Evolutionary conservation across 2,113 vertebrate genomes (phyloP).

Genomic region (Anguilla rostrata): DNA sequence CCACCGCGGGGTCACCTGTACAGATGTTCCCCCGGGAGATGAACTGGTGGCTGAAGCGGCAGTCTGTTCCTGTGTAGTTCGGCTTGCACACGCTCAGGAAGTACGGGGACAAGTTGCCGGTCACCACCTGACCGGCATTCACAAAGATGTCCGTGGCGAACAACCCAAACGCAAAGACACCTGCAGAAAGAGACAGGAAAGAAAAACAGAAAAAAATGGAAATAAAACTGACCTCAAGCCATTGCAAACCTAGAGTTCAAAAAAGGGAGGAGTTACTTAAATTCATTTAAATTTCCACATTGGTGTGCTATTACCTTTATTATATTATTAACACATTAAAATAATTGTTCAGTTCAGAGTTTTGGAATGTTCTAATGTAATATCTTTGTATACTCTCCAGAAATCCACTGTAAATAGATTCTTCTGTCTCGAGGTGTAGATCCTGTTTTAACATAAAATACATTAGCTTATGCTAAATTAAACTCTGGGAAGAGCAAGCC

Average conservation of each 20-base stretch:
- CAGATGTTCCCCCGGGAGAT: conserved; percentile 89
- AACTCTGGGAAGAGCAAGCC: background rate
- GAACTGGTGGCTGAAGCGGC: conserved; percentile 84
- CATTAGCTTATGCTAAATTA: background rate
- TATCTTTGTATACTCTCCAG: background rate
- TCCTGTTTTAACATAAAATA: background rate
- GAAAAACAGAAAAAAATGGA: background rate
- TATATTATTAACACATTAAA: too few relatives aligned
- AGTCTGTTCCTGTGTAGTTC: conserved; percentile 91
- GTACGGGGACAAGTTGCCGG: conserved; percentile 90
- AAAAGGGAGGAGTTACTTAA: background rate
- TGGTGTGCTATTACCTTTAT: too few relatives aligned
- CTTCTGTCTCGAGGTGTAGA: background rate
- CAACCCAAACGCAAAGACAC: conserved; percentile 96
- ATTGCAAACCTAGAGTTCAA: background rate
- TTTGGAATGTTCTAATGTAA: background rate
- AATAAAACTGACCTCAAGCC: background rate
- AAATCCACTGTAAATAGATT: background rate
- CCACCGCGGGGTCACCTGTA: conserved; percentile 81
- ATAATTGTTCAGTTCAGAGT: too few relatives aligned
- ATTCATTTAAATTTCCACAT: too few relatives aligned
- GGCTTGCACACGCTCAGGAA: conserved; percentile 96
- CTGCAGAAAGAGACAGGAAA: conserved; percentile 57
- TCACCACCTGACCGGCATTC: conserved; percentile 96
- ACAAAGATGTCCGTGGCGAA: conserved; percentile 99